A percentile compares a stretch with the other conserved stretches of the same genome.
Conservation (phyloP, 2,113 vertebrate species). For the Pomatostomus ruficeps region DNA sequence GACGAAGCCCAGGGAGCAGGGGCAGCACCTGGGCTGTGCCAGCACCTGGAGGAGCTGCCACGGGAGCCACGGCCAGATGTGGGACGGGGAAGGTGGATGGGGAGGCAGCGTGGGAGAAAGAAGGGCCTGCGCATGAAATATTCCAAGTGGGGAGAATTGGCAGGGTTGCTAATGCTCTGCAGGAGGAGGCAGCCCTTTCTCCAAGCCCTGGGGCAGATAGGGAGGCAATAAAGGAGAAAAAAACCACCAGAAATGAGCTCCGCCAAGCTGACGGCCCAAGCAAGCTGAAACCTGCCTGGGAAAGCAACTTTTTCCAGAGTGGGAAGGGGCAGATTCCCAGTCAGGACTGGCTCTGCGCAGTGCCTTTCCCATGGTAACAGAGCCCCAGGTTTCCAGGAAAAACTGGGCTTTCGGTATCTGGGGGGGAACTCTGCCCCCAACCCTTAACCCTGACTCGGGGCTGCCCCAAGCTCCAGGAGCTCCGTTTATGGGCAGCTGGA, state of each 20-base stretch:
- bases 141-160: slow-evolving; percentile 1
- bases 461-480: background rate
- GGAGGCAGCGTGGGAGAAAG: slow-evolving; percentile 15
- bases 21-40: background rate
- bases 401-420: background rate
- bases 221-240: slow-evolving; percentile 29
- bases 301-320: background rate
- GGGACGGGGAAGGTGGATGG: background rate
- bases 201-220: slow-evolving; percentile 26
- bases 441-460: background rate
- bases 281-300: slow-evolving; percentile 51
- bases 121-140: background rate
- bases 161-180: background rate
- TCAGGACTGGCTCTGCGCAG: background rate
- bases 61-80: background rate
- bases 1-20: background rate
- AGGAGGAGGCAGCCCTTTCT: slow-evolving; percentile 42
- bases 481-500: background rate
- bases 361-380: slow-evolving; percentile 1
- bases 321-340: slow-evolving; percentile 18
- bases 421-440: background rate
- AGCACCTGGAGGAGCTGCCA: background rate
- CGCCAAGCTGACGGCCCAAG: background rate
- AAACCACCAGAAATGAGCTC: slow-evolving; percentile 15
- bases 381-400: background rate